Evolutionary conservation across 1,140 invertebrate species (phyloP), one percentile per base, ranked within the genome.

Genomic region (Zaprionus ornatus): DNA sequence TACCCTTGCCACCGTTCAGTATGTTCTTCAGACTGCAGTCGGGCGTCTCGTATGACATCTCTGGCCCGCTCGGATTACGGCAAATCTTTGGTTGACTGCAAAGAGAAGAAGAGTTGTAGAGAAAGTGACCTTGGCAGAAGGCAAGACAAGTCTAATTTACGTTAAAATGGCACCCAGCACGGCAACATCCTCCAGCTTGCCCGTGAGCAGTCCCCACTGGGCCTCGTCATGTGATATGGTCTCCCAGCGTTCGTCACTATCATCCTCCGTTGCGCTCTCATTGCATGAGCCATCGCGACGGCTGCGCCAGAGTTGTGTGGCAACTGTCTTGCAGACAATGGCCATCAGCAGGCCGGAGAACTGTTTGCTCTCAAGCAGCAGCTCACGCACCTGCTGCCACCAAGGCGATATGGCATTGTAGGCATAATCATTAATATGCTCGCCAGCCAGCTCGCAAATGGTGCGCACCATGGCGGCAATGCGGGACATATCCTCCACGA

Each of bases 101-200:
- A 27, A 27, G 21, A 27, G 52, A 13, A 29, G 7, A 55, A 25
- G 7, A 45, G 40, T 23, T 50, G 4, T 10, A 10, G 29, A 23
- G 9, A 50, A 3, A 21, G 3, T 23, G 3, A 6, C 0, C 27
- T 6, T 3, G 0, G n/a, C 5, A n/a, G 5, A n/a, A 13, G 40
- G 13, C 4, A 17, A 4, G 13, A 13, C 15, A n/a, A 15, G 7
- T n/a, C 2, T 4, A 0, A n/a, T 48, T 68, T 94, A 95, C 92
- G 95, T 94, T 35, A 96, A 91, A 60, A 96, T 93, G 42, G 95
- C 95, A 80, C 95, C 95, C 5, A 99, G 93, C 57, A 97, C 94
- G 5, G 97, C 95, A 40, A 98, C 95, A 93, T 98, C 97, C 92
- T 99, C 98, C 66, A 99, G 93, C 93, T 98, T 98, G 69, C 96